Evolutionary conservation across 2,797 vertebrate species (phyloP).

Genomic region (Paguma larvata): DNA sequence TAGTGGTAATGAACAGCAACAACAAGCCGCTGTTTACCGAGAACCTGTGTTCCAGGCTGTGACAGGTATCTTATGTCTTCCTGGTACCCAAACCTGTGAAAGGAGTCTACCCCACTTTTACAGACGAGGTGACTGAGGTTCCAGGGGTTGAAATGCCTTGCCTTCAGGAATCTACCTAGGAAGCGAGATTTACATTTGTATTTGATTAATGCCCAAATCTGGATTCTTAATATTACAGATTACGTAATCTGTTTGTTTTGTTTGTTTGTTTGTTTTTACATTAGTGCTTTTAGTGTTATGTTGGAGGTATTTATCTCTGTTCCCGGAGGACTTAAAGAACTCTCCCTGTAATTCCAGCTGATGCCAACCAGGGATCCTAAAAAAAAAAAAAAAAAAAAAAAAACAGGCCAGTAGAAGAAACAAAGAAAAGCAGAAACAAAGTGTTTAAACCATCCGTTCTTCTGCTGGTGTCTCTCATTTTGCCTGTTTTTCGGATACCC

Average conservation of each 20-base stretch:
- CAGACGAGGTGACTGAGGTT: background rate
- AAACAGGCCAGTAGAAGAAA: background rate
- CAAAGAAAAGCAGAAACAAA: background rate
- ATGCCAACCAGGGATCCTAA: background rate
- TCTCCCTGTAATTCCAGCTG: background rate
- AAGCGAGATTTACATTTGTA: background rate
- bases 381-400: background rate
- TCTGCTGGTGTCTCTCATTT: background rate
- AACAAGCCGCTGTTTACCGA: background rate
- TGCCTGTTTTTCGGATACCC: background rate
- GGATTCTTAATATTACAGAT: background rate
- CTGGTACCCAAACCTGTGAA: background rate
- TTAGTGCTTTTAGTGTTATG: background rate
- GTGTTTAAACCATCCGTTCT: background rate
- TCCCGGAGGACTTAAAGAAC: background rate
- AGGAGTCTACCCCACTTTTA: background rate
- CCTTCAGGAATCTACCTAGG: background rate
- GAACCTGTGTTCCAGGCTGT: background rate
- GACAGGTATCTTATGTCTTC: background rate
- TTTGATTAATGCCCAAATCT: background rate
- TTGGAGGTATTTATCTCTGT: background rate
- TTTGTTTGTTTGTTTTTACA: background rate
- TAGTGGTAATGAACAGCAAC: background rate
- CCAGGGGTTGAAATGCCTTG: background rate
- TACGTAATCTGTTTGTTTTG: background rate